phyloP scores from a whole-genome alignment of 2,797 vertebrate species.

The Microhierax caerulescens region DNA sequence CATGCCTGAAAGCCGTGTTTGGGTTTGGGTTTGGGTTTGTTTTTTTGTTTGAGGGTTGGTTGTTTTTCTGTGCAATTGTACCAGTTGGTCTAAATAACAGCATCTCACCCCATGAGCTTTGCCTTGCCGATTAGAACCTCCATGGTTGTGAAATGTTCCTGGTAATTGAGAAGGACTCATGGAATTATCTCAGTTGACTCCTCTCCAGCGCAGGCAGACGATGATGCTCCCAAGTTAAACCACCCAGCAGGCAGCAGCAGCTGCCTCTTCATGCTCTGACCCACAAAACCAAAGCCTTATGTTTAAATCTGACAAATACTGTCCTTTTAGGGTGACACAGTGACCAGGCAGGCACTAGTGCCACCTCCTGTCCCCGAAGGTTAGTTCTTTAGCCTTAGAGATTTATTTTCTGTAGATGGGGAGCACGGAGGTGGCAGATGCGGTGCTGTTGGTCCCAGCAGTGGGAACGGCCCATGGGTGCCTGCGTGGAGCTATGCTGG shows the following conservation, averaged over 20 bases:
- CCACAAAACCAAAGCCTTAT: neutral
- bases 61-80: neutral
- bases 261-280: neutral
- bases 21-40: too few species aligned
- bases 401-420: neutral
- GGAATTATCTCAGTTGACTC: neutral
- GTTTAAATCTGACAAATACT: neutral
- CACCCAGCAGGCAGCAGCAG: neutral
- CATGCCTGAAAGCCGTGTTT: neutral
- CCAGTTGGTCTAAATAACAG: neutral
- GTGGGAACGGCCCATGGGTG: neutral
- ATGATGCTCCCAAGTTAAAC: neutral
- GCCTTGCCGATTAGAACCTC: neutral
- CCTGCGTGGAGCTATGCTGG: neutral
- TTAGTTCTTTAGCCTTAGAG: neutral
- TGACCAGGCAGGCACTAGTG: neutral
- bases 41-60: too few species aligned
- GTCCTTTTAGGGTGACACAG: rapidly evolving
- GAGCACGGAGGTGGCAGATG: neutral
- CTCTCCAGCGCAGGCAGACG: neutral
- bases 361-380: neutral
- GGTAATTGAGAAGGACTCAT: neutral
- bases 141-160: neutral
- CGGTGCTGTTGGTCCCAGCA: rapidly evolving
- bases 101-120: neutral